Evolutionary conservation across 2,113 vertebrate species (phyloP).

Genomic region (Acanthisitta chloris): DNA sequence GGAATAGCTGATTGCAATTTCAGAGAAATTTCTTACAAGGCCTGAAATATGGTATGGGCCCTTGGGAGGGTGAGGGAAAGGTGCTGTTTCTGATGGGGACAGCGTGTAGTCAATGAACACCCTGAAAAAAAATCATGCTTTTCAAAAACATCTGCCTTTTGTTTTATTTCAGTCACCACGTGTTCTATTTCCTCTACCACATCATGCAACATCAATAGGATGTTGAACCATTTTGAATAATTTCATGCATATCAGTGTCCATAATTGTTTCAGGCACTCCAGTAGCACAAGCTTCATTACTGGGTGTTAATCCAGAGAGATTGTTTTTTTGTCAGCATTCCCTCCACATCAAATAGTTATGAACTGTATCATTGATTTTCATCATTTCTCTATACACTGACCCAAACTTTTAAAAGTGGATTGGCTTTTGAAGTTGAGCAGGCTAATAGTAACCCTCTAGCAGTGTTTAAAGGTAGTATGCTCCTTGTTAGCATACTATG

Average conservation of each 20-base stretch:
- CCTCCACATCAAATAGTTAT: not conserved
- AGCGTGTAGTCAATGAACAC: not conserved
- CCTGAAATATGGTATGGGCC: not conserved
- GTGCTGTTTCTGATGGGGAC: not conserved
- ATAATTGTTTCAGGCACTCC: slow-evolving; percentile 65
- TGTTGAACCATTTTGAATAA: slow-evolving; percentile 56
- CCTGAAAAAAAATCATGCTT: not conserved
- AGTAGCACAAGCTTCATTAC: slow-evolving; percentile 56
- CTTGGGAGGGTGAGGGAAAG: accelerated
- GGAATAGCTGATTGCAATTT: slow-evolving; percentile 18
- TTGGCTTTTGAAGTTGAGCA: not conserved
- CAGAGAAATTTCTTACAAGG: not conserved
- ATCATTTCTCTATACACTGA: slow-evolving; percentile 25
- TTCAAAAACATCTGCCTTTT: not conserved
- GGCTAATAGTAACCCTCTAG: not conserved
- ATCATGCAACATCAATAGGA: slow-evolving; percentile 59
- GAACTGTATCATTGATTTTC: not conserved
- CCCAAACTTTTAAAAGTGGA: not conserved
- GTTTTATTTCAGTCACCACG: not conserved
- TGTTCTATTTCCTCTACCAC: not conserved
- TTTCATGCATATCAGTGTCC: slow-evolving; percentile 55
- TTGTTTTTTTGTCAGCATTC: slow-evolving; percentile 58
- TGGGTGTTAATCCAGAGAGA: slow-evolving; percentile 42
- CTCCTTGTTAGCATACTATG: not conserved
- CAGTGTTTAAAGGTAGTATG: not conserved